Evolutionary conservation across 2,797 vertebrate genomes (phyloP), one percentile per base, ranked within the genome.

Genomic region (Vespertilio murinus): DNA sequence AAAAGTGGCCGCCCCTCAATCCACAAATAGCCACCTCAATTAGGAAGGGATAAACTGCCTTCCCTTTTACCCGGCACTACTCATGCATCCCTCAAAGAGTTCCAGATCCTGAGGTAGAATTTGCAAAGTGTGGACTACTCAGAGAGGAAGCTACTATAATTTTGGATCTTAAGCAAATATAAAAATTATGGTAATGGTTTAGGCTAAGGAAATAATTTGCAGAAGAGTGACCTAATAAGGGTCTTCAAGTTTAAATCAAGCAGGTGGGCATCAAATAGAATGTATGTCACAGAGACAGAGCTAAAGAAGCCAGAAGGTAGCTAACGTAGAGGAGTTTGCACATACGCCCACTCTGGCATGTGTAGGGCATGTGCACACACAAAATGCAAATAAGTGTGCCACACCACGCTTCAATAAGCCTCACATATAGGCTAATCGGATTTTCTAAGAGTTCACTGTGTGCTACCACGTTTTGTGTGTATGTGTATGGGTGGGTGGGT

Each of bases 1-100:
- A 79, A 91, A 89, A 45, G 73, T 0, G 9, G 45, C 30, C 65
- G 30, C 33, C 52, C 59, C 28, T 35, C 54, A 79, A 80, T 33
- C 84, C 54, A 94, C 59, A 90, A 96, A 93, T 73, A 96, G 84
- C 73, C 47, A 92, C 25, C 56, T n/a, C 86, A 47, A 9, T 49
- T 2, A 56, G 54, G 40, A 47, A 49, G 61, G 87, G 73, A 56
- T 49, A 85, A 91, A 49, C 13, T 23, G 6, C 33, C 28, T 92
- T 75, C 33, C 75, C 35, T 90, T 80, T 90, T 28, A 73, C 25
- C 18, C 56, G 49, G 64, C 8, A 18, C 23, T n/a, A 28, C 38
- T 95, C 81, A 90, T 28, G 56, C 45, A 91, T 23, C 35, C 80
- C 64, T 73, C 11, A 47, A 0, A 59, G 54, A 28, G 87, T 73